Conservation (phyloP, 1,140 invertebrate species). For the Aphelinus certus region DNA sequence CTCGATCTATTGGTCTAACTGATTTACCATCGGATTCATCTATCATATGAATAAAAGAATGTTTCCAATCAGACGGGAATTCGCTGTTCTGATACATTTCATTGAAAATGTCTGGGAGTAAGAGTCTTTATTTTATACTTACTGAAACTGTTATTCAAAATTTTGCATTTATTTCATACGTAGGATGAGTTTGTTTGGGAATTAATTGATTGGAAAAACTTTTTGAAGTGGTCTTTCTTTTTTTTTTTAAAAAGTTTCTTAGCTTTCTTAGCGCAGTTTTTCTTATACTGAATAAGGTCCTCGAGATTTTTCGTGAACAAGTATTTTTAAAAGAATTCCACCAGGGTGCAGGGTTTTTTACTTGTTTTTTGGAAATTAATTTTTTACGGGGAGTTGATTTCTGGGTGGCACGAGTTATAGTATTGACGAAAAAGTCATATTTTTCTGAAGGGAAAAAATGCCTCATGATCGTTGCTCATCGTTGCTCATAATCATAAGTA, state of each 20-base stretch:
- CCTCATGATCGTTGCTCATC: too few species aligned
- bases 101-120: too few species aligned
- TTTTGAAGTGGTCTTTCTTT: constrained; percentile 24
- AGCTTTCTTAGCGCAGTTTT: neutral
- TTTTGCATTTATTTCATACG: too few species aligned
- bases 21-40: neutral
- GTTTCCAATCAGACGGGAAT: too few species aligned
- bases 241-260: constrained; percentile 36
- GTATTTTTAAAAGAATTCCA: constrained; percentile 43
- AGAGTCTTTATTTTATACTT: too few species aligned
- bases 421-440: too few species aligned
- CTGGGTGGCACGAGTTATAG: too few species aligned
- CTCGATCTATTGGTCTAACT: neutral
- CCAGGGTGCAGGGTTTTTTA: constrained; percentile 30
- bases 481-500: neutral
- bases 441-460: too few species aligned
- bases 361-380: neutral
- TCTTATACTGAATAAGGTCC: constrained; percentile 35
- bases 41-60: constrained; percentile 8
- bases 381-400: too few species aligned
- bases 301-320: constrained; percentile 11
- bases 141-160: too few species aligned
- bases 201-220: constrained; percentile 19
- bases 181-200: too few species aligned
- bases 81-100: neutral